Evolutionary conservation across 2,797 vertebrate species (phyloP).

Genomic region (Urophycis tenuis): DNA sequence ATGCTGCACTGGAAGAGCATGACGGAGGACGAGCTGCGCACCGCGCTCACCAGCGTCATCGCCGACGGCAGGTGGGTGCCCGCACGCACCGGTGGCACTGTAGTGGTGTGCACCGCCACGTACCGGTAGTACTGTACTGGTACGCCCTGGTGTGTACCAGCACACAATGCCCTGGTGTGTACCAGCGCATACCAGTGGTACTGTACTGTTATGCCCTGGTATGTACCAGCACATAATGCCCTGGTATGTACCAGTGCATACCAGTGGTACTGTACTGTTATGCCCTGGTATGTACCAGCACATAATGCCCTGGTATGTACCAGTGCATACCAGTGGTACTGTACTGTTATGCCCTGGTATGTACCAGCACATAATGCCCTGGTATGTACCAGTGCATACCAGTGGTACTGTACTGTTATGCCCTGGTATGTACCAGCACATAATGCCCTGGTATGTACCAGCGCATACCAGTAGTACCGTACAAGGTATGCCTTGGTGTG

Average conservation of each 20-base stretch:
- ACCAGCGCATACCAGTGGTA: background rate
- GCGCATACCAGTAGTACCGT: too few species aligned
- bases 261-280: too few species aligned
- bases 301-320: background rate
- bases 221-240: background rate
- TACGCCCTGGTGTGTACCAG: too few species aligned
- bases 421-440: too few species aligned
- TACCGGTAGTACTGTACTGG: too few species aligned
- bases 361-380: background rate
- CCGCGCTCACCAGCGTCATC: conserved; percentile 82
- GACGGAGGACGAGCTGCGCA: conserved; percentile 80
- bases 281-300: background rate
- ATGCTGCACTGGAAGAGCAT: conserved; percentile 91
- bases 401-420: too few species aligned
- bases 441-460: too few species aligned
- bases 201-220: background rate
- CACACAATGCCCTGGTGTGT: too few species aligned
- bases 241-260: too few species aligned
- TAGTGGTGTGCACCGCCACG: too few species aligned
- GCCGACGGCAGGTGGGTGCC: conserved; percentile 78
- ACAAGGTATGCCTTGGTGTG: too few species aligned
- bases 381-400: too few species aligned
- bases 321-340: background rate
- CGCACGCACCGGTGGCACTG: background rate
- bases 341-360: background rate